phyloP scores from a whole-genome alignment of 2,113 vertebrate species.

The Zootoca vivipara region DNA sequence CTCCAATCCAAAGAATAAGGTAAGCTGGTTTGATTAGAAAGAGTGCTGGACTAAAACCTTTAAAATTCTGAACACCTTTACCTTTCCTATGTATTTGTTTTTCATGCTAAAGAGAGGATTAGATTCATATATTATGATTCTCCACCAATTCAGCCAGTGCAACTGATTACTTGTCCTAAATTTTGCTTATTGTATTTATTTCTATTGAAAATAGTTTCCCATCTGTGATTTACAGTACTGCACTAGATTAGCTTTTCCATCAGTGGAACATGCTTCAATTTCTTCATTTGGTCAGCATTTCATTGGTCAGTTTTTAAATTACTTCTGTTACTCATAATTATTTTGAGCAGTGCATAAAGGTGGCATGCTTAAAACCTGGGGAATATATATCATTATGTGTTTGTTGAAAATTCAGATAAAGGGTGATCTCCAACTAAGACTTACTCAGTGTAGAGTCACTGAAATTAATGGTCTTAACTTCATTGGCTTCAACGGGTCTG shows the following conservation, averaged over 20 bases:
- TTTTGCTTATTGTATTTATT: not conserved
- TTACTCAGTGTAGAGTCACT: no score
- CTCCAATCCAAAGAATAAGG: slow-evolving; percentile 96
- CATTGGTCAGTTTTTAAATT: not conserved
- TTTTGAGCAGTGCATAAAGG: not conserved
- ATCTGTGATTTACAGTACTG: not conserved
- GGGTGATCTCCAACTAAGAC: not conserved
- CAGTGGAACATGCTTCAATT: not conserved
- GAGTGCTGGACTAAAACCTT: slow-evolving; percentile 16
- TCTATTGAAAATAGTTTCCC: not conserved
- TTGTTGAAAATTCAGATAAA: not conserved
- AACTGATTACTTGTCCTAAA: not conserved
- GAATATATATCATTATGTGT: not conserved
- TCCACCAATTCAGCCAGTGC: not conserved
- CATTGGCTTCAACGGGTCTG: no score
- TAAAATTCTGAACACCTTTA: not conserved
- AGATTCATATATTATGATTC: not conserved
- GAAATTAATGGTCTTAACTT: no score
- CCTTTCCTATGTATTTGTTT: slow-evolving; percentile 18
- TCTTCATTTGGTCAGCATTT: not conserved
- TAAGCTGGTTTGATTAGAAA: slow-evolving; percentile 45
- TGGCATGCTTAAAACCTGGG: not conserved
- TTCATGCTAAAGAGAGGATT: not conserved
- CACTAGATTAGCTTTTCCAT: not conserved
- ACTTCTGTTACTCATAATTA: not conserved